phyloP scores from a whole-genome alignment of 2,113 vertebrate genomes.

The Mormyrus iriodes region DNA sequence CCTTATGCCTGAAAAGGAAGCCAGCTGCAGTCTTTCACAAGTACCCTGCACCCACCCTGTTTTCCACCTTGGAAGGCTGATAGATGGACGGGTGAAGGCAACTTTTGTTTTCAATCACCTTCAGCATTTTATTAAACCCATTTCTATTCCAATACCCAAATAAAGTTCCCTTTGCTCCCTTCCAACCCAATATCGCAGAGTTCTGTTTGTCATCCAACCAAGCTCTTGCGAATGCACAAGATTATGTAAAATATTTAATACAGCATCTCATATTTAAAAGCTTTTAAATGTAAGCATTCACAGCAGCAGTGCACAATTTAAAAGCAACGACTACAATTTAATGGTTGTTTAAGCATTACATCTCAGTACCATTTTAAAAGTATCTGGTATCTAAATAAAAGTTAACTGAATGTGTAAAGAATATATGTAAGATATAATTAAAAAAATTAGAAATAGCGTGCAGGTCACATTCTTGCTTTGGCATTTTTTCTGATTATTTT shows the following conservation, averaged over 20 bases:
- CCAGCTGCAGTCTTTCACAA: background rate
- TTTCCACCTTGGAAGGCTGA: too few species aligned
- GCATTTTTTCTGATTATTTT: background rate
- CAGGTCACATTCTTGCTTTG: background rate
- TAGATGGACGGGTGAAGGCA: too few species aligned
- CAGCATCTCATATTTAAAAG: background rate
- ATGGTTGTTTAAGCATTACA: conserved; percentile 24
- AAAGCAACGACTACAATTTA: background rate
- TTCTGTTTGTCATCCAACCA: background rate
- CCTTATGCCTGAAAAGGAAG: background rate
- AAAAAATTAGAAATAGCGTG: background rate
- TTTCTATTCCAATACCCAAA: too few species aligned
- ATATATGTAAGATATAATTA: background rate
- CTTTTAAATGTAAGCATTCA: background rate
- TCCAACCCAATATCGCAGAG: background rate
- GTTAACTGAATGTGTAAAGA: background rate
- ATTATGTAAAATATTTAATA: background rate
- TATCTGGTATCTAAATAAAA: background rate
- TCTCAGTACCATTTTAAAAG: conserved; percentile 5
- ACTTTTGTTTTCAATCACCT: too few species aligned
- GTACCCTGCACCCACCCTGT: too few species aligned
- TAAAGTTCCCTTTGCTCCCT: too few species aligned
- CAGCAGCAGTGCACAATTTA: conserved; percentile 18
- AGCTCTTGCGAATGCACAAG: background rate
- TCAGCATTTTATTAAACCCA: too few species aligned